phyloP scores from a whole-genome alignment of 2,888 invertebrate species.

The Pocota personata region DNA sequence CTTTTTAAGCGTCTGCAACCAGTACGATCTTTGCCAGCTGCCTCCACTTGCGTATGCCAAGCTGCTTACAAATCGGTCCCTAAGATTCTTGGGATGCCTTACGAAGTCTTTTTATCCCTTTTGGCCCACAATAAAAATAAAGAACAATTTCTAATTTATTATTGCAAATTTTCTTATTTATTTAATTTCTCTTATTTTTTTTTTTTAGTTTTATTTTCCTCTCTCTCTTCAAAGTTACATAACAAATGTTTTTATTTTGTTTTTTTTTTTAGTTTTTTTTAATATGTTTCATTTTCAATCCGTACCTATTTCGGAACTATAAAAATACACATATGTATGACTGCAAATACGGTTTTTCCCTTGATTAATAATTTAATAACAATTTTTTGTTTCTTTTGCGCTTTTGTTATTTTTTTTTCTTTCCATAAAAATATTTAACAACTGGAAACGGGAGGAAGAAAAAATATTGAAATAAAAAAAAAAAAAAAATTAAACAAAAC shows the following conservation, averaged over 20 bases:
- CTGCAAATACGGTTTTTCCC: conserved; percentile 67
- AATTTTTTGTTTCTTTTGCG: conserved; percentile 60
- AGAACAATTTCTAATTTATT: not conserved
- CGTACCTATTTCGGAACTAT: conserved; percentile 70
- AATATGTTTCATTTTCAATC: conserved; percentile 64
- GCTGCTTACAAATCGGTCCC: too few species aligned
- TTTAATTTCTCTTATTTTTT: conserved; percentile 48
- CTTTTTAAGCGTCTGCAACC: too few species aligned
- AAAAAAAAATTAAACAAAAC: conserved; percentile 27
- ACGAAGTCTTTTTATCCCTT: too few species aligned
- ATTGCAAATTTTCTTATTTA: conserved; percentile 66
- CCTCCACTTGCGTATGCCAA: too few species aligned
- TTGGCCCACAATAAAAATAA: too few species aligned
- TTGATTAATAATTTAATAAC: conserved; percentile 71
- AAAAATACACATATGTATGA: conserved; percentile 69
- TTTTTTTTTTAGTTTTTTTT: conserved; percentile 45
- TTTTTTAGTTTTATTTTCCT: conserved; percentile 12
- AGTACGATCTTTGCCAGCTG: too few species aligned
- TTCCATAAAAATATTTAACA: conserved; percentile 71
- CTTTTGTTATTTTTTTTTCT: conserved; percentile 48
- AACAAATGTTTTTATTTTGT: conserved; percentile 44
- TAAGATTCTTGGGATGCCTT: too few species aligned
- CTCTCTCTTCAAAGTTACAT: conserved; percentile 47
- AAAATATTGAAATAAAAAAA: conserved; percentile 30
- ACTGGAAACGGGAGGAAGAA: conserved; percentile 51